A percentile compares a stretch with the other conserved stretches of the same genome.
Evolutionary conservation across 2,113 vertebrate genomes (phyloP).

Genomic region (Lichenostomus cassidix): DNA sequence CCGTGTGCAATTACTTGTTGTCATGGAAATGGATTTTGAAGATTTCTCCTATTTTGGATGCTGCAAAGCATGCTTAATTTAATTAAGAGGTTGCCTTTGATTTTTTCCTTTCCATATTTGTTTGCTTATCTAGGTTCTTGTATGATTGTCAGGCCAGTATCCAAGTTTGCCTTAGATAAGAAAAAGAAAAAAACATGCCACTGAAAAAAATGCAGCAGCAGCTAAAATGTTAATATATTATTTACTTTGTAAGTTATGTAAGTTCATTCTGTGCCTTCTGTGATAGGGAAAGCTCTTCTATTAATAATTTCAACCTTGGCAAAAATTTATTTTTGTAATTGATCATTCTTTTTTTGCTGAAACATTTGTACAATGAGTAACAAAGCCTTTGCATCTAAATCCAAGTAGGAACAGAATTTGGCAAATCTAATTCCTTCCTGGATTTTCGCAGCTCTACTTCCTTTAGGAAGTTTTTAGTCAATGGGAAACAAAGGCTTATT

Average conservation of each 20-base stretch:
- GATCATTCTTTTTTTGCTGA: conserved; percentile 13
- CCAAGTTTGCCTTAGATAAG: not conserved
- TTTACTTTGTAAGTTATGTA: not conserved
- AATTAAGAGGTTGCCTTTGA: conserved; percentile 17
- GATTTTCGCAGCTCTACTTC: conserved; percentile 81
- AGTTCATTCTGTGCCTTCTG: not conserved
- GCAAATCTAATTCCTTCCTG: conserved; percentile 79
- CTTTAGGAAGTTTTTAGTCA: conserved; percentile 86
- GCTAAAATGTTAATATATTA: not conserved
- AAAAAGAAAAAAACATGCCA: not conserved
- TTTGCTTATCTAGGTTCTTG: not conserved
- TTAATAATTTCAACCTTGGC: conserved; percentile 33
- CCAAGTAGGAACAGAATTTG: conserved; percentile 58
- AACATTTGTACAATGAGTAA: conserved; percentile 30
- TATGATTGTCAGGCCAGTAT: not conserved
- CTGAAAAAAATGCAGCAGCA: not conserved
- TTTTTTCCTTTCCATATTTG: conserved; percentile 12
- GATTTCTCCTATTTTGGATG: conserved; percentile 45
- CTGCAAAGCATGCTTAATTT: conserved; percentile 5
- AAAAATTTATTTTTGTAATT: conserved; percentile 9
- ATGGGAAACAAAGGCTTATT: conserved; percentile 89
- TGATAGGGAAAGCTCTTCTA: conserved; percentile 12
- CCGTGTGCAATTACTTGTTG: conserved; percentile 55
- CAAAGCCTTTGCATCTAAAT: conserved; percentile 60
- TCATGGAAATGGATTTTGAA: conserved; percentile 67